Evolutionary conservation across 2,888 invertebrate species (phyloP).

Genomic region (Prosopocoilus inquinatus): DNA sequence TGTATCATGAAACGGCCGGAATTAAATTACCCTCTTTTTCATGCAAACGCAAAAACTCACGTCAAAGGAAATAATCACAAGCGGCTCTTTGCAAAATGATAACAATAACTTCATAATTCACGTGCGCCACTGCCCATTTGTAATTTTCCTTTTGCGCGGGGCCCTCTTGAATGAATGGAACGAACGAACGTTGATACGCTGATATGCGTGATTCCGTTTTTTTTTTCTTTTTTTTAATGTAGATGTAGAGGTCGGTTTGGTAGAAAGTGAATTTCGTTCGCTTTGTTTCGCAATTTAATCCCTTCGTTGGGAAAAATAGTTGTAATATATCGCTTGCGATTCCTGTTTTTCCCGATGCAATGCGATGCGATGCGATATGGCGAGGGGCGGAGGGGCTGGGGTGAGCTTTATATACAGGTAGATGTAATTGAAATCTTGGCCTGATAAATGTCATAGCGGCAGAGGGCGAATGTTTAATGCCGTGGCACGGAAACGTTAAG

Average conservation of each 20-base stretch:
- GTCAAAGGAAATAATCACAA: too few relatives aligned
- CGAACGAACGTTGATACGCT: too few relatives aligned
- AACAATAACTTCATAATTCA: too few relatives aligned
- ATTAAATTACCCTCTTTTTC: too few relatives aligned
- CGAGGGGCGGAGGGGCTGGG: not conserved
- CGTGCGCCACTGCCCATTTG: too few relatives aligned
- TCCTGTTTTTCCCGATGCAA: not conserved
- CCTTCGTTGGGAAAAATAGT: not conserved
- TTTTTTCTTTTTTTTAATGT: too few relatives aligned
- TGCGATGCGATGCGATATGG: not conserved
- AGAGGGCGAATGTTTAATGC: constrained; percentile 39
- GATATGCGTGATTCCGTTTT: too few relatives aligned
- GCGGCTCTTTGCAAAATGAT: too few relatives aligned
- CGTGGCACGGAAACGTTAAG: constrained; percentile 42
- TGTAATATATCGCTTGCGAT: not conserved
- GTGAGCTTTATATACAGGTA: constrained; percentile 16
- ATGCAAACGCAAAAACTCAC: too few relatives aligned
- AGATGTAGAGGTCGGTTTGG: not conserved
- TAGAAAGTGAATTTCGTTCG: not conserved
- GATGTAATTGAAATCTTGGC: constrained; percentile 39
- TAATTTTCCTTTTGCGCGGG: too few relatives aligned
- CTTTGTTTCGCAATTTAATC: constrained; percentile 1
- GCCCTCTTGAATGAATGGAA: too few relatives aligned
- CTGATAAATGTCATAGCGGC: constrained; percentile 36
- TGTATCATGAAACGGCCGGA: too few relatives aligned